phyloP scores from a whole-genome alignment of 2,797 vertebrate species.

The Intellagama lesueurii region DNA sequence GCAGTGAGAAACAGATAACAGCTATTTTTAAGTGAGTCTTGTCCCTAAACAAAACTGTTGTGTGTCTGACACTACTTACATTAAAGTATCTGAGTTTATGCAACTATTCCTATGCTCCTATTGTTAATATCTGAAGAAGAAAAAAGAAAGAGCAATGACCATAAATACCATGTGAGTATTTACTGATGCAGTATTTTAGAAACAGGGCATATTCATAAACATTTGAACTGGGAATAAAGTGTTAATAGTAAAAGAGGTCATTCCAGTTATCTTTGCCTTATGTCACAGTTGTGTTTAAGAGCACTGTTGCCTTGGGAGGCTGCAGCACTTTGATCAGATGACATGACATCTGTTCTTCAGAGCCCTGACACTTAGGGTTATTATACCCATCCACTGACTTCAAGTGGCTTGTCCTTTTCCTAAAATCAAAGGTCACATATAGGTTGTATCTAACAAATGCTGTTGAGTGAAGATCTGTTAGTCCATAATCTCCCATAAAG shows the following conservation, averaged over 20 bases:
- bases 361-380: neutral
- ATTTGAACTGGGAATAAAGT: neutral
- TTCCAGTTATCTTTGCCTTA: conserved; percentile 27
- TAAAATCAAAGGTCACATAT: neutral
- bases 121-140: too few relatives aligned
- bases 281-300: conserved; percentile 15
- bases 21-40: neutral
- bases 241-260: conserved; percentile 10
- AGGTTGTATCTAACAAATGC: conserved; percentile 24
- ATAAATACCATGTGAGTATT: neutral
- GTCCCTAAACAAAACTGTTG: too few relatives aligned
- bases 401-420: conserved; percentile 31
- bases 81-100: neutral
- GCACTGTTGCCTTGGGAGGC: neutral
- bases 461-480: neutral
- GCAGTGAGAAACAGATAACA: neutral
- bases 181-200: neutral
- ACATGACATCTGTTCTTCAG: conserved; percentile 31
- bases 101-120: too few relatives aligned
- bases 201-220: neutral
- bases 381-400: conserved; percentile 10
- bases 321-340: neutral
- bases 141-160: neutral
- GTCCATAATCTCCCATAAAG: neutral
- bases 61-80: neutral